phyloP scores from a whole-genome alignment of 2,888 invertebrate species.

The Trichogramma evanescens region DNA sequence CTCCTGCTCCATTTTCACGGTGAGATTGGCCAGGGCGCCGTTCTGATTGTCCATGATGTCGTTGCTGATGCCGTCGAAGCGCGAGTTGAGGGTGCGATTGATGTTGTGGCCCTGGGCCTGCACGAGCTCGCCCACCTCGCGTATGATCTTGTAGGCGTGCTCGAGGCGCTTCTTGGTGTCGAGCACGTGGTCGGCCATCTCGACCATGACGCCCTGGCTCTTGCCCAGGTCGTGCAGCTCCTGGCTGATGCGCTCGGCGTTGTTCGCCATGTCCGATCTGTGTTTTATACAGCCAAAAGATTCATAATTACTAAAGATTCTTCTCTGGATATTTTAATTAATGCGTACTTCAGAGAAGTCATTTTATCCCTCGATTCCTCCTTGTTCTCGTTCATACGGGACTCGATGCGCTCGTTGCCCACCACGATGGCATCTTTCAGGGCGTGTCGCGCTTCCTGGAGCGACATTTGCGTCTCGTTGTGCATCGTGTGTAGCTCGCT shows the following conservation, averaged over 20 bases:
- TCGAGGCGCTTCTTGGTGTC: constrained; percentile 79
- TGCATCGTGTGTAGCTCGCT: constrained; percentile 53
- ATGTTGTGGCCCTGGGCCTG: constrained; percentile 60
- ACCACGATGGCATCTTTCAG: constrained; percentile 38
- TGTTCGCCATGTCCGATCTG: constrained; percentile 36
- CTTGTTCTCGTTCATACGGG: constrained; percentile 53
- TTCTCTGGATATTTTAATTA: background rate
- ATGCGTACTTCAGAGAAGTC: constrained; percentile 13
- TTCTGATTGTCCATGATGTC: constrained; percentile 67
- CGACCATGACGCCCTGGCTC: constrained; percentile 70
- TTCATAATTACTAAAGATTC: background rate
- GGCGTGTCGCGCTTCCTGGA: constrained; percentile 53
- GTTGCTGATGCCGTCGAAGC: constrained; percentile 65
- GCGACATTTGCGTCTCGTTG: constrained; percentile 57
- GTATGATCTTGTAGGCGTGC: constrained; percentile 73
- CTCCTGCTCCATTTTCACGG: constrained; percentile 69
- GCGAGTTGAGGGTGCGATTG: constrained; percentile 60
- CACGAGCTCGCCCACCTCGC: constrained; percentile 66
- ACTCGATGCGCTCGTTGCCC: constrained; percentile 50
- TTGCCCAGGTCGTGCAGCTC: constrained; percentile 56
- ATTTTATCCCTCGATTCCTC: constrained; percentile 55
- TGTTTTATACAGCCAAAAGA: background rate
- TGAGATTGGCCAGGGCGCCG: constrained; percentile 65
- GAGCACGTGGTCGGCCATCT: constrained; percentile 77
- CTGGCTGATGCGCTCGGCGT: constrained; percentile 36